Evolutionary conservation across 1,140 invertebrate species (phyloP).

Genomic region (Archegozetes longisetosus): DNA sequence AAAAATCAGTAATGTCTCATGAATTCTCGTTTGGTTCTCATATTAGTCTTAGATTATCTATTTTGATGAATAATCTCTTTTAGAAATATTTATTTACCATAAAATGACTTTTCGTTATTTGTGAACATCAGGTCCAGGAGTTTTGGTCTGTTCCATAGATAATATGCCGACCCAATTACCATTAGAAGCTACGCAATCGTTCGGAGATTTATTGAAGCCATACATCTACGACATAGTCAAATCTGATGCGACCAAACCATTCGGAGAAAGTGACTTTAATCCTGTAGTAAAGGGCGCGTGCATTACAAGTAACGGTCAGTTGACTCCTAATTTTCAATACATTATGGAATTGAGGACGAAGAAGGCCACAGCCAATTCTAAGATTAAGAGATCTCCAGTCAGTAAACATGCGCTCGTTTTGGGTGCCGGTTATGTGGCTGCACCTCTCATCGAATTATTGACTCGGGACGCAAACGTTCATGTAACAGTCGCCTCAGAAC

Average conservation of each 20-base stretch:
- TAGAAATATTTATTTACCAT: too few species aligned
- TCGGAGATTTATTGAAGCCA: conserved; percentile 79
- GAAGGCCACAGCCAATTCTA: conserved; percentile 1
- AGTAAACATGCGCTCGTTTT: conserved; percentile 57
- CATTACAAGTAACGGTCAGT: conserved; percentile 80
- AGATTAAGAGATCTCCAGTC: conserved; percentile 9
- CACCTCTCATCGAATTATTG: conserved; percentile 84
- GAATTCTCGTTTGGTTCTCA: conserved; percentile 11
- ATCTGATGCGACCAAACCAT: conserved; percentile 66
- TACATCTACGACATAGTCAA: conserved; percentile 71
- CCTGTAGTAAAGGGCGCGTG: conserved; percentile 70
- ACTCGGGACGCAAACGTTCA: conserved; percentile 55
- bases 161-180: conserved; percentile 99
- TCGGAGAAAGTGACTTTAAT: conserved; percentile 59
- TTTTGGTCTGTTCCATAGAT: conserved; percentile 95
- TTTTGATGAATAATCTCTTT: too few species aligned
- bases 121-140: conserved; percentile 88
- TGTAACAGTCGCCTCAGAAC: conserved; percentile 47
- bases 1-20: conserved; percentile 5
- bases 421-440: conserved; percentile 85
- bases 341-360: conserved; percentile 66
- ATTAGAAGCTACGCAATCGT: conserved; percentile 90
- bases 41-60: too few species aligned
- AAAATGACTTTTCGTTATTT: too few species aligned
- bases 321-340: conserved; percentile 87